Conservation (phyloP, 1,140 invertebrate species). For the Drosophila melanica region DNA sequence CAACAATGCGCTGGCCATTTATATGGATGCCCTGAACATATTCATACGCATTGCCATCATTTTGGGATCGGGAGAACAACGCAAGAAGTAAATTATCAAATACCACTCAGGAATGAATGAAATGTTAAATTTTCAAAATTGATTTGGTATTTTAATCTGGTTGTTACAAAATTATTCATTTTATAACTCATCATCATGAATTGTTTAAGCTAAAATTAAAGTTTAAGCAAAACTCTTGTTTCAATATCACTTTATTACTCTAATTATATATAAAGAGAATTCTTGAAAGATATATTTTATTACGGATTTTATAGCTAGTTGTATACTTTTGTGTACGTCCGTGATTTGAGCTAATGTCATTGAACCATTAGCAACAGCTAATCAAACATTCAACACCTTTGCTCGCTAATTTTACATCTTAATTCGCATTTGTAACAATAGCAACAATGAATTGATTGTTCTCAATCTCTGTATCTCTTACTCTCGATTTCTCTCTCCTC, state of each 20-base stretch:
- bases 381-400: background rate
- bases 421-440: background rate
- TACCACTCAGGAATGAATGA: background rate
- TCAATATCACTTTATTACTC: no score
- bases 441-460: constrained; percentile 17
- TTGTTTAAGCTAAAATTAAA: background rate
- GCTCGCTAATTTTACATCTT: background rate
- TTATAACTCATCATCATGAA: background rate
- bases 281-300: no score
- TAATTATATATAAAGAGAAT: no score
- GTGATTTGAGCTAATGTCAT: constrained; percentile 9
- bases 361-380: background rate
- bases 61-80: constrained; percentile 87
- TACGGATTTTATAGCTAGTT: background rate
- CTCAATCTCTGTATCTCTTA: background rate
- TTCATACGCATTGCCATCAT: constrained; percentile 97
- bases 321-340: background rate
- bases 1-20: constrained; percentile 96
- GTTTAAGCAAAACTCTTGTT: no score
- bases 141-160: background rate
- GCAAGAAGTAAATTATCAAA: constrained; percentile 29
- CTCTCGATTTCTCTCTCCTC: background rate
- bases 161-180: constrained; percentile 8
- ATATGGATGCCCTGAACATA: constrained; percentile 98
- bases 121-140: constrained; percentile 9